These are phyloP conservation scores for Thymelicus acteon DNA, from an alignment of 2,888 invertebrate species.

Conservation along the genomic window DNA sequence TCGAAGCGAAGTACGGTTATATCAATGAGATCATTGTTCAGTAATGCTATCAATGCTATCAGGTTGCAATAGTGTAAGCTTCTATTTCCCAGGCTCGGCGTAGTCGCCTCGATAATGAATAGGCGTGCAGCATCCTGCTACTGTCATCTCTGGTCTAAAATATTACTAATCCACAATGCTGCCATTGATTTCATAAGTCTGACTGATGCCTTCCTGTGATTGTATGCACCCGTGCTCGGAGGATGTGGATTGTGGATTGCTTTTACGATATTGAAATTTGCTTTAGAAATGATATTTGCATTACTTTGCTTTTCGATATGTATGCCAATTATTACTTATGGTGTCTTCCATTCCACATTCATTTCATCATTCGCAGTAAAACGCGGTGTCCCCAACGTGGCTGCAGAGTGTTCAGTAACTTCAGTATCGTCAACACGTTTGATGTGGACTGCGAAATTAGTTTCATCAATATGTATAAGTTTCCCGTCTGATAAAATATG, in stretches of 20 bases:
- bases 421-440: no score
- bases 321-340: background rate
- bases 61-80: constrained; percentile 2
- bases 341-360: no score
- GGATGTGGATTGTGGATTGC: constrained; percentile 7
- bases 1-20: background rate
- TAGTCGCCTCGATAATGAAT: constrained; percentile 14
- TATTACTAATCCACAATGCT: constrained; percentile 15
- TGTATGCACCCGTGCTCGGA: constrained; percentile 11
- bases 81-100: constrained; percentile 11
- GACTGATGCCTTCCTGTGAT: constrained; percentile 35
- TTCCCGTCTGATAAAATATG: background rate
- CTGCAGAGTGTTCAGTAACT: no score
- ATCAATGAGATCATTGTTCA: background rate
- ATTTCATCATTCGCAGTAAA: no score
- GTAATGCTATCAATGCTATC: background rate
- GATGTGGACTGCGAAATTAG: no score
- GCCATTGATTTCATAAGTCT: constrained; percentile 29
- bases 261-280: background rate
- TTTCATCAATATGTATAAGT: no score
- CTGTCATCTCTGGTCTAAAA: constrained; percentile 29
- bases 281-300: background rate
- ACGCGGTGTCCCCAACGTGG: no score
- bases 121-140: constrained; percentile 28
- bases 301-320: background rate